Conservation (phyloP, 2,797 vertebrate species). For the Tadarida brasiliensis region DNA sequence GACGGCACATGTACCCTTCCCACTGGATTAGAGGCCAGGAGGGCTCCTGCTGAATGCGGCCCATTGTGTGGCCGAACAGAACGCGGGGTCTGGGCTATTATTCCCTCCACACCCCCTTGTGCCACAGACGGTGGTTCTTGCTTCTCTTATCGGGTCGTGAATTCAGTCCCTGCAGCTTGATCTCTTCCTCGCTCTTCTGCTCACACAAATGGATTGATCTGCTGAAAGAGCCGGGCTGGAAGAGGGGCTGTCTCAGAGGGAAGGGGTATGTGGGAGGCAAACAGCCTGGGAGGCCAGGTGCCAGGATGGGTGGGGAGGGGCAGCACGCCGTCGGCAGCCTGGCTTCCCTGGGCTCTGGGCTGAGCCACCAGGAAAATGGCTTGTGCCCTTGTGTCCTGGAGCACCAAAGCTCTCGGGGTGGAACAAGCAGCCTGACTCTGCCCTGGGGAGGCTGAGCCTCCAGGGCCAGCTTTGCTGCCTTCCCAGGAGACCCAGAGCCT, state of each 20-base stretch:
- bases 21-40: conserved; percentile 84
- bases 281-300: not conserved
- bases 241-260: not conserved
- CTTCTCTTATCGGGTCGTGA: conserved; percentile 83
- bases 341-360: not conserved
- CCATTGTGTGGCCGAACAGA: conserved; percentile 81
- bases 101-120: conserved; percentile 77
- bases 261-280: not conserved
- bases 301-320: not conserved
- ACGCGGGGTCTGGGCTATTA: conserved; percentile 82
- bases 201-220: conserved; percentile 78
- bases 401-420: not conserved
- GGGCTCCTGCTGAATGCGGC: conserved; percentile 81
- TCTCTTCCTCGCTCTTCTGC: conserved; percentile 79
- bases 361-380: not conserved
- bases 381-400: not conserved
- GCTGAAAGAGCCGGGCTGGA: conserved; percentile 73
- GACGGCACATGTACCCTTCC: conserved; percentile 83
- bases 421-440: not conserved
- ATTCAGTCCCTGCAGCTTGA: conserved; percentile 83
- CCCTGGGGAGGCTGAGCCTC: not conserved
- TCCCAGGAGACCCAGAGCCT: not conserved
- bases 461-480: not conserved
- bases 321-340: not conserved
- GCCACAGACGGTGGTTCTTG: conserved; percentile 82